phyloP scores from a whole-genome alignment of 2,888 invertebrate species.

The Napeogenes sylphis region DNA sequence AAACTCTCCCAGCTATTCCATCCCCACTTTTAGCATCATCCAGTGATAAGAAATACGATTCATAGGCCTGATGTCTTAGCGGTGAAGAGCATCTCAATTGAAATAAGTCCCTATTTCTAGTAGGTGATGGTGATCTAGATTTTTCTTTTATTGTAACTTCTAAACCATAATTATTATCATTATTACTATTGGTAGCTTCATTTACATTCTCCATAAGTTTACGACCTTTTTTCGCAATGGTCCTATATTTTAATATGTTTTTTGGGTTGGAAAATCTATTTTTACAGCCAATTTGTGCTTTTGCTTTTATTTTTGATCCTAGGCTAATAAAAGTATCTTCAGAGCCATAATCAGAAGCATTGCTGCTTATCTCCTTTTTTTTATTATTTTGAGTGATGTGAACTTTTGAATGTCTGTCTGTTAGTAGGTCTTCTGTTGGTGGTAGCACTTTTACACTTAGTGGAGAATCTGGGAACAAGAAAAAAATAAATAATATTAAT shows the following conservation, averaged over 20 bases:
- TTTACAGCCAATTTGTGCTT: conserved; percentile 61
- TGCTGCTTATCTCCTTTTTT: conserved; percentile 60
- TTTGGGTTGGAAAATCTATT: conserved; percentile 52
- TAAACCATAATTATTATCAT: conserved; percentile 52
- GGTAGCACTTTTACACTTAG: conserved; percentile 56
- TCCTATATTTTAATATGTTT: conserved; percentile 58
- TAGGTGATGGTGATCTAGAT: conserved; percentile 46
- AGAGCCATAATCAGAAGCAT: conserved; percentile 70
- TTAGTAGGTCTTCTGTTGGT: conserved; percentile 61
- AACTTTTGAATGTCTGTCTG: conserved; percentile 42
- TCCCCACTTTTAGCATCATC: conserved; percentile 44
- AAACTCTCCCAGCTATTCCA: conserved; percentile 45
- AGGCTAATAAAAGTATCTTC: conserved; percentile 72
- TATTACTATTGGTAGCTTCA: conserved; percentile 37
- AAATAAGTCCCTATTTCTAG: conserved; percentile 45
- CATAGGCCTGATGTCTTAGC: conserved; percentile 50
- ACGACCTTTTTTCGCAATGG: conserved; percentile 52
- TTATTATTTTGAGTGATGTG: conserved; percentile 37
- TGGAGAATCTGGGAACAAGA: conserved; percentile 45
- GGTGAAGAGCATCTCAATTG: conserved; percentile 48
- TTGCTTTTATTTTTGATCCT: conserved; percentile 74
- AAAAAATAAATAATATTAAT: conserved; percentile 17
- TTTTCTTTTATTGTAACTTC: conserved; percentile 64
- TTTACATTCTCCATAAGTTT: conserved; percentile 51
- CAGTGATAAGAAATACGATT: conserved; percentile 61